Base-by-base conservation (phyloP, 2,888 invertebrate species). In the Schizaphis graminum region DNA sequence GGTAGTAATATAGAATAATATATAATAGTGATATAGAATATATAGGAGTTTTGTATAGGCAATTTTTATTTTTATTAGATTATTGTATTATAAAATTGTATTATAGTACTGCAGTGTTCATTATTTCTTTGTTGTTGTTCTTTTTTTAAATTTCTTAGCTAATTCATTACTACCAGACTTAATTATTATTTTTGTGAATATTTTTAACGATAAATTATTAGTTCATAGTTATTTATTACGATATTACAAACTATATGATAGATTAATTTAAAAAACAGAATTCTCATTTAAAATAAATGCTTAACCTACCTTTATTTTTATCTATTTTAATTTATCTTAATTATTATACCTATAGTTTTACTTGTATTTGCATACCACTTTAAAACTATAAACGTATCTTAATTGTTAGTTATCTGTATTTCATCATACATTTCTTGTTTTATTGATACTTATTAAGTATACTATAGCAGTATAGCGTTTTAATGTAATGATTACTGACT, bases 391-490 rank as follows among this genome's bases (percentile, higher is more conserved):
- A 77, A 77, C 35, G 35, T 77, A 35, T 77, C 35, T 41, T 77
- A 67, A 67, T 67, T 67, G 7, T 67, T 67, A 67, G n/a, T 67
- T 67, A 67, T 77, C 35, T 47, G 41, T 67, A 77, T 67, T 67
- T 67, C 49, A n/a, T 35, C n/a, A 57, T 86, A 86, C 5, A 7
- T 47, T 24, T 86, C 53, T 89, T n/a, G 47, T 90, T 90, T 67
- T 90, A 61, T 90, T 67, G 49, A 35, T 90, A 67, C 21, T 26
- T 44, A 41, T 44, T 90, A n/a, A 90, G 56, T 61, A 47, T 90
- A 21, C 24, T 77, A 21, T 21, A 77, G 26, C 41, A 21, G 21
- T 77, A 21, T 21, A 77, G 26, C 41, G 24, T 91, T 86, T 57
- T 57, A 86, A 85, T 61, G 86, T 47, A 44, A 86, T 91, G 67